Evolutionary conservation across 2,113 vertebrate species (phyloP).

Genomic region (Fulmarus glacialis): DNA sequence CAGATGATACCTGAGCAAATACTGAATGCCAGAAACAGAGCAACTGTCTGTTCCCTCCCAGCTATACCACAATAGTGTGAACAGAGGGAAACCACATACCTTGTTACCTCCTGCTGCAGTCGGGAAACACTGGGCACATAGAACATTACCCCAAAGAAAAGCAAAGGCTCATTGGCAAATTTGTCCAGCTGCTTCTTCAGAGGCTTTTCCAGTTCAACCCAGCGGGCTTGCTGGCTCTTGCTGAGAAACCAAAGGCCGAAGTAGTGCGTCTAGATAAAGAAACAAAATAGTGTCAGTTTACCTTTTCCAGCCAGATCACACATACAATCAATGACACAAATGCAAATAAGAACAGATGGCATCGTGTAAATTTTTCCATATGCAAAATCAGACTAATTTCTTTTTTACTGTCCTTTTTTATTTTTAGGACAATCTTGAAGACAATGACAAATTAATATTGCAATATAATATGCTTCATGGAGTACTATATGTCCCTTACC

Average conservation of each 20-base stretch:
- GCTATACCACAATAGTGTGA: neutral
- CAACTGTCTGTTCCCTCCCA: neutral
- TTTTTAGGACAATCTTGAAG: neutral
- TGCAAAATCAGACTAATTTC: neutral
- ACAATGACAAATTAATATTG: neutral
- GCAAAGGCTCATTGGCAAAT: conserved; percentile 92
- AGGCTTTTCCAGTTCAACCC: conserved; percentile 97
- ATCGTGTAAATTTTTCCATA: neutral
- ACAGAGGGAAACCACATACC: conserved; percentile 72
- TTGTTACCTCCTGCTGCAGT: conserved; percentile 92
- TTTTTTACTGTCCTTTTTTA: neutral
- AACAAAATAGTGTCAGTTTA: neutral
- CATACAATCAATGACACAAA: neutral
- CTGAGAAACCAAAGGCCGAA: conserved; percentile 96
- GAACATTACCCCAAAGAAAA: conserved; percentile 98
- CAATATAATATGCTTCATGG: neutral
- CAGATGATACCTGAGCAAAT: neutral
- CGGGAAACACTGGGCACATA: conserved; percentile 92
- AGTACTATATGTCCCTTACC: neutral
- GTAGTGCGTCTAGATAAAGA: conserved; percentile 86
- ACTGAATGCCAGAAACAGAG: neutral
- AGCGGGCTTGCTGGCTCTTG: conserved; percentile 90
- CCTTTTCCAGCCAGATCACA: neutral
- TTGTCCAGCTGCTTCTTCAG: conserved; percentile 99
- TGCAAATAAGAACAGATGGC: neutral